These are phyloP conservation scores for Lapara coniferarum DNA, from an alignment of 2,888 invertebrate genomes.

Conservation along the genomic window DNA sequence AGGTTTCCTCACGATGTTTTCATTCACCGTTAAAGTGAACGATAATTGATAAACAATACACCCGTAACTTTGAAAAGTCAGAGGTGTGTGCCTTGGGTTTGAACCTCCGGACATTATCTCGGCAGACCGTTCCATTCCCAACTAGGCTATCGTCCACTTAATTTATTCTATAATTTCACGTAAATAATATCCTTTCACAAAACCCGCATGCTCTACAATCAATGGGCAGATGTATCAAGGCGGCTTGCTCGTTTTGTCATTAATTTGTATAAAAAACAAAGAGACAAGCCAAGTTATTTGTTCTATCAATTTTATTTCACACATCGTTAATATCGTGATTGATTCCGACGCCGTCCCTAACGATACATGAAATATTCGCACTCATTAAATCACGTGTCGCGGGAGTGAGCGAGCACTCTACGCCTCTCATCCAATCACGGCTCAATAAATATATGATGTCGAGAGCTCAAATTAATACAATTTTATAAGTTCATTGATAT, in stretches of 20 bases:
- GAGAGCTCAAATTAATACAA: slow-evolving; percentile 54
- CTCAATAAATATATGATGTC: slow-evolving; percentile 43
- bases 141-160: too few relatives aligned
- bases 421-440: slow-evolving; percentile 66
- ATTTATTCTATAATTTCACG: too few relatives aligned
- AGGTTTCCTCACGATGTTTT: too few relatives aligned
- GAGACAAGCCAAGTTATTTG: slow-evolving; percentile 52
- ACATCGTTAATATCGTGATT: slow-evolving; percentile 78
- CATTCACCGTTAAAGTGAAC: too few relatives aligned
- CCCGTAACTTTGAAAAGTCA: too few relatives aligned
- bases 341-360: slow-evolving; percentile 75
- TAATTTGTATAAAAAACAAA: neutral
- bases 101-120: too few relatives aligned
- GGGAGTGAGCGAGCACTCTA: slow-evolving; percentile 63
- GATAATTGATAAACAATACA: too few relatives aligned
- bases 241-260: neutral
- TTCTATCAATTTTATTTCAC: slow-evolving; percentile 74
- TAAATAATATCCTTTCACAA: too few relatives aligned
- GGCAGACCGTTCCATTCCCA: too few relatives aligned
- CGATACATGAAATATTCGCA: slow-evolving; percentile 79
- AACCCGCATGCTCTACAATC: too few relatives aligned
- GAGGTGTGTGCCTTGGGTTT: too few relatives aligned
- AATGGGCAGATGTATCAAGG: too few relatives aligned
- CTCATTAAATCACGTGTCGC: slow-evolving; percentile 75
- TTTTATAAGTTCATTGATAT: slow-evolving; percentile 26